phyloP scores from a whole-genome alignment of 1,140 invertebrate genomes.

The Atta cephalotes region DNA sequence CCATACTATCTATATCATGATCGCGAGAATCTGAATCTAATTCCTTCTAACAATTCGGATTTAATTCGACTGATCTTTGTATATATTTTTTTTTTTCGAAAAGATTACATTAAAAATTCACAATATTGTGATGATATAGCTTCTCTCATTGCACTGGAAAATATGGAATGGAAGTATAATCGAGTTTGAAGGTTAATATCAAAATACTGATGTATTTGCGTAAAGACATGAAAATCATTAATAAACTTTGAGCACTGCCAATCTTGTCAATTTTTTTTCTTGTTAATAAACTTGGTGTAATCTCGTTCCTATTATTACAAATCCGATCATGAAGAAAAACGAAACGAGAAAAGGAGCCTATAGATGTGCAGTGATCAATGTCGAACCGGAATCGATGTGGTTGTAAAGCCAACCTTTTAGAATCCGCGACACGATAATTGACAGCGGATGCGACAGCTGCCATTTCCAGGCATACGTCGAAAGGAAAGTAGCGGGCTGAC shows the following conservation, averaged over 20 bases:
- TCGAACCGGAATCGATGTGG: slow-evolving; percentile 52
- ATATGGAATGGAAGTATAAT: slow-evolving; percentile 33
- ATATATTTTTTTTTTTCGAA: not conserved
- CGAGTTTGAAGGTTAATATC: not conserved
- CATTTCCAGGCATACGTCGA: slow-evolving; percentile 63
- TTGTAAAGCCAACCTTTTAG: slow-evolving; percentile 64
- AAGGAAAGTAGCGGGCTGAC: slow-evolving; percentile 72
- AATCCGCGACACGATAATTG: slow-evolving; percentile 63
- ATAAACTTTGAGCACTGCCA: slow-evolving; percentile 2
- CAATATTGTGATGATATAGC: not conserved
- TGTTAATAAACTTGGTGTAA: slow-evolving; percentile 35
- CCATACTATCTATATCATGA: slow-evolving; percentile 2
- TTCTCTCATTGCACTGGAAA: not conserved
- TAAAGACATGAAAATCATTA: slow-evolving; percentile 8
- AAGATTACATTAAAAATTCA: not conserved
- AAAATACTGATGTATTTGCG: slow-evolving; percentile 4
- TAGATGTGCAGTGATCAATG: slow-evolving; percentile 58
- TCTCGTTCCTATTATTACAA: slow-evolving; percentile 35
- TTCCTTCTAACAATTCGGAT: not conserved
- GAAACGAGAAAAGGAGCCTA: slow-evolving; percentile 54
- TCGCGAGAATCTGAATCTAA: not conserved
- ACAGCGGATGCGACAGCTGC: slow-evolving; percentile 65
- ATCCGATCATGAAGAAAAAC: slow-evolving; percentile 18
- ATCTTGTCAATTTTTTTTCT: not conserved
- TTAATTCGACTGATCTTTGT: not conserved